Evolutionary conservation across 1,140 invertebrate species (phyloP).

Genomic region (Pygmarrhopalites habei): DNA sequence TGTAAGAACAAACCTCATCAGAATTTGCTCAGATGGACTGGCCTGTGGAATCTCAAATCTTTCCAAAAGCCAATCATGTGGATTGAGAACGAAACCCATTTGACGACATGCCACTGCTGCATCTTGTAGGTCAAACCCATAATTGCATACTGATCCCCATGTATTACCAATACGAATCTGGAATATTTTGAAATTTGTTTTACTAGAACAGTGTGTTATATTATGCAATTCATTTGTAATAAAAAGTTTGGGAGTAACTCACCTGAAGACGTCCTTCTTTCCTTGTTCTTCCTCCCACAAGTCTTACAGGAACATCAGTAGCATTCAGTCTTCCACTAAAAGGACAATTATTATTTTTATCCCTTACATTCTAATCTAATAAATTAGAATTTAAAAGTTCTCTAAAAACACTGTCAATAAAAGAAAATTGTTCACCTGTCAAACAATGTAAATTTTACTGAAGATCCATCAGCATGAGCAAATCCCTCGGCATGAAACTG

Average conservation of each 20-base stretch:
- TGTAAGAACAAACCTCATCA: too few species aligned
- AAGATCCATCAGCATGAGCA: slow-evolving; percentile 49
- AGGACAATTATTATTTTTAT: too few species aligned
- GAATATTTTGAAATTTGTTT: slow-evolving; percentile 31
- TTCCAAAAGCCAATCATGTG: slow-evolving; percentile 80
- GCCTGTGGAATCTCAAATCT: slow-evolving; percentile 68
- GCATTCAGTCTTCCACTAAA: slow-evolving; percentile 59
- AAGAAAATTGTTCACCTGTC: too few species aligned
- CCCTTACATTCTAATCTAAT: too few species aligned
- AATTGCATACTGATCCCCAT: slow-evolving; percentile 97
- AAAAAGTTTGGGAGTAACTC: slow-evolving; percentile 18
- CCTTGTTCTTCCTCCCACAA: slow-evolving; percentile 64
- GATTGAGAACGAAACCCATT: slow-evolving; percentile 84
- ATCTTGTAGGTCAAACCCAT: slow-evolving; percentile 87
- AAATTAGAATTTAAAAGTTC: too few species aligned
- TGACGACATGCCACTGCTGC: slow-evolving; percentile 93
- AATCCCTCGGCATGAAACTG: slow-evolving; percentile 70
- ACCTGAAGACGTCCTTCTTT: slow-evolving; percentile 75
- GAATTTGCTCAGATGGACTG: slow-evolving; percentile 65
- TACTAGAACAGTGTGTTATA: background rate
- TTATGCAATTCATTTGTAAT: slow-evolving; percentile 5
- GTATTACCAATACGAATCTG: slow-evolving; percentile 66
- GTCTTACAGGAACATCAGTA: slow-evolving; percentile 57
- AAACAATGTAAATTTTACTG: slow-evolving; percentile 51
- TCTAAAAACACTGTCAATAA: too few species aligned